Conservation (phyloP, 2,888 invertebrate genomes). For the Colostygia pectinataria region DNA sequence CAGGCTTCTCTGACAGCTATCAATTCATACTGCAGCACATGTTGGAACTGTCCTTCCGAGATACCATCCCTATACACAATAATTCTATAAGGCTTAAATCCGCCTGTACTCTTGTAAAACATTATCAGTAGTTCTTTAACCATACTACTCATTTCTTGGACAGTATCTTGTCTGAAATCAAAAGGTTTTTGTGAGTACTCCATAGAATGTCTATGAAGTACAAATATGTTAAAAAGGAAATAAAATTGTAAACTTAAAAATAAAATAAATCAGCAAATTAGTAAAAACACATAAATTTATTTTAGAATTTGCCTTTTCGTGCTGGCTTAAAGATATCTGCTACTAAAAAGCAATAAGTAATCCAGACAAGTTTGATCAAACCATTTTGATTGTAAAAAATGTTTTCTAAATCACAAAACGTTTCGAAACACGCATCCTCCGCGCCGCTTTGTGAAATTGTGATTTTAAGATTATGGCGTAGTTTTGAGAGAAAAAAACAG, state of each 20-base stretch:
- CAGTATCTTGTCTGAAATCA: conserved; percentile 94
- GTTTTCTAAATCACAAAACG: too few species aligned
- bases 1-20: conserved; percentile 99
- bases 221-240: conserved; percentile 20
- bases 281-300: not conserved
- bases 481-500: too few species aligned
- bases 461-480: too few species aligned
- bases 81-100: conserved; percentile 99
- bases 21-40: conserved; percentile 97
- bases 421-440: too few species aligned
- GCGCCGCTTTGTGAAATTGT: too few species aligned
- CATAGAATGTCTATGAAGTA: conserved; percentile 26
- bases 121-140: conserved; percentile 98
- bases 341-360: too few species aligned
- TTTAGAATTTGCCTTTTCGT: not conserved
- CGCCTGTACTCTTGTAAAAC: conserved; percentile 99
- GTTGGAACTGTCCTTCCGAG: conserved; percentile 99
- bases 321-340: too few species aligned
- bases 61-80: conserved; percentile 99
- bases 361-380: not conserved
- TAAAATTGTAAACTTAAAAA: conserved; percentile 18
- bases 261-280: conserved; percentile 1
- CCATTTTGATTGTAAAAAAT: not conserved
- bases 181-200: conserved; percentile 27
- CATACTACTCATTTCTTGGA: conserved; percentile 99